These are phyloP conservation scores for Ctenomys sociabilis DNA, from an alignment of 2,113 vertebrate genomes.

Conservation along the genomic window DNA sequence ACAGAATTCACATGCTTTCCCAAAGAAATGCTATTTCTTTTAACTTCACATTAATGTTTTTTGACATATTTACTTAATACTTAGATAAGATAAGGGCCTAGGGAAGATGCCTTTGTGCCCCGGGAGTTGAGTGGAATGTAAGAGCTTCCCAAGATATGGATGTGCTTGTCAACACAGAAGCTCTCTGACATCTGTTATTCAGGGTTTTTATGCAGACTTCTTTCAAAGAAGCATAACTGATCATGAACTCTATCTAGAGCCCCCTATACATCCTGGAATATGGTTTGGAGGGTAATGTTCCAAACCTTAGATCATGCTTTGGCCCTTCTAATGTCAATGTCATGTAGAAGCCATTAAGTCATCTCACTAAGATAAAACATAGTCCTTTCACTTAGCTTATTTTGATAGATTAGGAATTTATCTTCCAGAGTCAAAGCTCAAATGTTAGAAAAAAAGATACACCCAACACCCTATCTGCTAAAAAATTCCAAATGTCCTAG, in stretches of 20 bases:
- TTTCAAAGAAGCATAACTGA: neutral
- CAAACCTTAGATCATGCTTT: neutral
- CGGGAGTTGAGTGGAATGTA: neutral
- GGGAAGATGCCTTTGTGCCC: neutral
- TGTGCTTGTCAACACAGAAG: neutral
- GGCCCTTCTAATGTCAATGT: neutral
- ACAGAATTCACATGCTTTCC: too few relatives aligned
- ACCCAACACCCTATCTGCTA: neutral
- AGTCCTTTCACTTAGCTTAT: neutral
- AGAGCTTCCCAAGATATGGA: neutral
- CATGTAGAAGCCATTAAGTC: neutral
- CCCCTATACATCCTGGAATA: neutral
- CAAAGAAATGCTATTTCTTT: neutral
- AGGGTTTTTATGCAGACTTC: neutral
- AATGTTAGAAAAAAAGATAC: neutral
- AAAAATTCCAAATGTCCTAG: neutral
- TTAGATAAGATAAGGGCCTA: neutral
- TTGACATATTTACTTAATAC: neutral
- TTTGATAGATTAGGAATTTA: neutral
- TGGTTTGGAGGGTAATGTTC: neutral
- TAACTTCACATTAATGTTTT: neutral
- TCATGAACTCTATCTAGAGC: neutral
- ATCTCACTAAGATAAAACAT: neutral
- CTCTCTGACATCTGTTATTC: neutral
- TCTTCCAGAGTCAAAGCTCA: neutral